Evolutionary conservation across 1,140 invertebrate genomes (phyloP), one percentile per base, ranked within the genome.

Genomic region (Sinonovacula constricta): DNA sequence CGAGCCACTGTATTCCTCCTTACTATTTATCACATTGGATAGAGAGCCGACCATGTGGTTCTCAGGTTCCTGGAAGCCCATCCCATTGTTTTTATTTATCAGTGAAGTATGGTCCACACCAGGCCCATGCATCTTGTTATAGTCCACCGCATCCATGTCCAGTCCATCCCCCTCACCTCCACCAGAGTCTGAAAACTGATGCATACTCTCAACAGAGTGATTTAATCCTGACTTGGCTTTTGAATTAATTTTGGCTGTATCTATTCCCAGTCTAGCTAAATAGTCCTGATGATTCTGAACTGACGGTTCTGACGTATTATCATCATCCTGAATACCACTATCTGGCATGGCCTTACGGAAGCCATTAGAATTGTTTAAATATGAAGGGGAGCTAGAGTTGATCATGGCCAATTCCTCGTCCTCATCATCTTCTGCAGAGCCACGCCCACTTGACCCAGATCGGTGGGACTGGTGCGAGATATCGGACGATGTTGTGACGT

Each of bases 401-500:
- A 99, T 99, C 97, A 98, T 98, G 77, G 97, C 92, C 60, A 99
- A 98, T 91, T 99, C 98, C 92, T 99, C 97, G 88, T 99, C 97
- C 63, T 91, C 92, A 26, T 91, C 91, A 84, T 98, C 96, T 91
- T 99, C 97, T 1, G 97, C 97, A 0, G 97, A 99, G 0, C 97
- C 97, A 30, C 96, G 93, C 18, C 97, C 97, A 87, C 97, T 98
- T 0, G 97, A 98, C 0, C 97, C 97, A 0, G 96, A 98, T 86
- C 97, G 96, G 67, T 88, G 85, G 0, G 88, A 89, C 51, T 86
- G 86, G 51, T 87, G 85, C 10, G 88, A 90, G 5, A 88, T 72
- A 65, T 90, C 87, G 0, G 88, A 88, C 7, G 81, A 85, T 1
- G 85, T 85, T 18, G 84, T 63, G 53, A 85, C 82, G 10, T 74